Evolutionary conservation across 2,113 vertebrate genomes (phyloP).

Genomic region (Trogon surrucura): DNA sequence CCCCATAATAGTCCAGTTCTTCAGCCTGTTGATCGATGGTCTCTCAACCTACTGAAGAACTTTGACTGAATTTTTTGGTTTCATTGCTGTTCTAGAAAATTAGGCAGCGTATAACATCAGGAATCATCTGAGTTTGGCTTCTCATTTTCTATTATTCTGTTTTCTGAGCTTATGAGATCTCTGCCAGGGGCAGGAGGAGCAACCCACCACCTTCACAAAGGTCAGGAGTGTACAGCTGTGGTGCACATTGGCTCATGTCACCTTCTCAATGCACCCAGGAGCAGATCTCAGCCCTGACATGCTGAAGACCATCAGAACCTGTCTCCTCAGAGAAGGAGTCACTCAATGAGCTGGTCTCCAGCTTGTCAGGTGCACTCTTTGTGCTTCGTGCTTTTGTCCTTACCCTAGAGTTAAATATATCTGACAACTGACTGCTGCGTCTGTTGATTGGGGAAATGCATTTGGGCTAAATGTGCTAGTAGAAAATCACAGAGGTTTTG

Average conservation of each 20-base stretch:
- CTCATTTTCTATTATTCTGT: not conserved
- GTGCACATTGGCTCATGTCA: not conserved
- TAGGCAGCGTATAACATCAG: not conserved
- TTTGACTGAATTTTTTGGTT: not conserved
- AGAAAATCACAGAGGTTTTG: not conserved
- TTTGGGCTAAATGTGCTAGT: not conserved
- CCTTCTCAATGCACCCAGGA: not conserved
- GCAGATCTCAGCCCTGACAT: not conserved
- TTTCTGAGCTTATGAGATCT: not conserved
- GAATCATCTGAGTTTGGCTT: not conserved
- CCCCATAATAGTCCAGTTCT: not conserved
- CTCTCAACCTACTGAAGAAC: not conserved
- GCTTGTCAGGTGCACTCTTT: not conserved
- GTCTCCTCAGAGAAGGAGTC: not conserved
- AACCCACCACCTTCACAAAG: not conserved
- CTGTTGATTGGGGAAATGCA: not conserved
- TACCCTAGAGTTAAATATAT: not conserved
- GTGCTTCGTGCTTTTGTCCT: not conserved
- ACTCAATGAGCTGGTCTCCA: not conserved
- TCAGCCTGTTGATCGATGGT: not conserved
- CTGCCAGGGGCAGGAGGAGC: accelerated
- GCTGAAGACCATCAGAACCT: not conserved
- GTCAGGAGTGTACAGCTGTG: not conserved
- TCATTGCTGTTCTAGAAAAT: not conserved
- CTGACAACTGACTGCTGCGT: not conserved